phyloP scores from a whole-genome alignment of 1,140 invertebrate genomes.

The Caerostris darwini region DNA sequence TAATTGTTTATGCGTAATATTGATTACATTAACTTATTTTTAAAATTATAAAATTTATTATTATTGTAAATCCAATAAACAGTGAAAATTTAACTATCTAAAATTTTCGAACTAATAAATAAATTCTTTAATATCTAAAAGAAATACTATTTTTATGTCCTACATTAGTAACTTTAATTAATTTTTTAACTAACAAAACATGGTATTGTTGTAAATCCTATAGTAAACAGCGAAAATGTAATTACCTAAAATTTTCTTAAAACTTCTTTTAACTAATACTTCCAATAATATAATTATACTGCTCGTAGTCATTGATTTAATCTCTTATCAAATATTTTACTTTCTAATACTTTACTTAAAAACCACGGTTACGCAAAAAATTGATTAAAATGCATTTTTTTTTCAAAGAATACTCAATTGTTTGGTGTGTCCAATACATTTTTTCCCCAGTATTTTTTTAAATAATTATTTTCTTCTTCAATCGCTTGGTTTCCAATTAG shows the following conservation, averaged over 20 bases:
- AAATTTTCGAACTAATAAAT: too few species aligned
- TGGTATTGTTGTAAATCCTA: too few species aligned
- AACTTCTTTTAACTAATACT: not conserved
- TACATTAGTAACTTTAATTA: too few species aligned
- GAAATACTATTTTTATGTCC: too few species aligned
- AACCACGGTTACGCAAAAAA: not conserved
- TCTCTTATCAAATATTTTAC: not conserved
- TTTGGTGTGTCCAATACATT: not conserved
- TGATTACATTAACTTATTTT: too few species aligned
- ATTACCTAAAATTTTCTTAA: too few species aligned
- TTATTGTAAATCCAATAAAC: too few species aligned
- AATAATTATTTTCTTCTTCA: not conserved
- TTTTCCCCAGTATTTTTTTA: not conserved
- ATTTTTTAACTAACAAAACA: too few species aligned
- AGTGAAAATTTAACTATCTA: too few species aligned
- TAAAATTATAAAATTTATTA: too few species aligned
- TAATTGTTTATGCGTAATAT: too few species aligned
- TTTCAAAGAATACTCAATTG: not conserved
- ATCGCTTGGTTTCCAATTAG: not conserved
- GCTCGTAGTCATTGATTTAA: not conserved
- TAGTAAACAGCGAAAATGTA: not conserved
- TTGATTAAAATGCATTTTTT: slow-evolving; percentile 16
- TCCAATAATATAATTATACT: not conserved
- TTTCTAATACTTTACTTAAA: not conserved
- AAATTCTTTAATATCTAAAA: too few species aligned